A percentile compares a stretch with the other conserved stretches of the same genome.
Conservation (phyloP, 1,140 invertebrate genomes). For the Arctopsyche grandis region DNA sequence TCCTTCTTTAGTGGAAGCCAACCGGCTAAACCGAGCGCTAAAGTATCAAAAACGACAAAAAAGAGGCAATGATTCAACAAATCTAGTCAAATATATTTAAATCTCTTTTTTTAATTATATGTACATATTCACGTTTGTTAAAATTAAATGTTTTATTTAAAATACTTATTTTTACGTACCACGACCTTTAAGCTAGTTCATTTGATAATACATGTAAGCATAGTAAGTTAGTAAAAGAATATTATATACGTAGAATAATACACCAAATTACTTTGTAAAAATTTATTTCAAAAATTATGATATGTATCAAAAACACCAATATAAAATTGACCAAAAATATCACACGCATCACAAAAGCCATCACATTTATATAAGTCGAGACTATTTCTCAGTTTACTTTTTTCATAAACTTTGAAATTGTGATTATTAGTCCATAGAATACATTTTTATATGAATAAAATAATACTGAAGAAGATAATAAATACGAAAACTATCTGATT, state of each 20-base stretch:
- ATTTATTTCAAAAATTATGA: neutral
- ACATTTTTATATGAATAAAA: too few species aligned
- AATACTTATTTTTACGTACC: neutral
- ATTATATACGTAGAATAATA: too few species aligned
- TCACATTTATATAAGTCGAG: too few species aligned
- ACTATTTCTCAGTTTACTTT: too few species aligned
- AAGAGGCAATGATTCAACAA: constrained; percentile 72
- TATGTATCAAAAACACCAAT: neutral
- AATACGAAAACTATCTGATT: too few species aligned
- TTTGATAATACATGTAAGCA: too few species aligned
- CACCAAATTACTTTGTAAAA: neutral
- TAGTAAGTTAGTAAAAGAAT: too few species aligned
- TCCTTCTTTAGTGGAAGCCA: constrained; percentile 77
- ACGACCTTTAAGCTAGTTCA: neutral
- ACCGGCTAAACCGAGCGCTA: constrained; percentile 66
- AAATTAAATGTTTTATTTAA: neutral
- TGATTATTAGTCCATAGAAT: too few species aligned
- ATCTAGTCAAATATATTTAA: neutral
- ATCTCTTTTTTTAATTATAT: neutral
- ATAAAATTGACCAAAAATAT: neutral
- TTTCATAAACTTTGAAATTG: too few species aligned
- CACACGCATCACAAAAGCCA: neutral
- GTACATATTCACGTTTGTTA: neutral
- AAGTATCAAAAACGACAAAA: constrained; percentile 73
- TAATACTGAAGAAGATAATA: too few species aligned